phyloP scores from a whole-genome alignment of 64 coral and sea anemone genomes.

The Montipora foliosa region DNA sequence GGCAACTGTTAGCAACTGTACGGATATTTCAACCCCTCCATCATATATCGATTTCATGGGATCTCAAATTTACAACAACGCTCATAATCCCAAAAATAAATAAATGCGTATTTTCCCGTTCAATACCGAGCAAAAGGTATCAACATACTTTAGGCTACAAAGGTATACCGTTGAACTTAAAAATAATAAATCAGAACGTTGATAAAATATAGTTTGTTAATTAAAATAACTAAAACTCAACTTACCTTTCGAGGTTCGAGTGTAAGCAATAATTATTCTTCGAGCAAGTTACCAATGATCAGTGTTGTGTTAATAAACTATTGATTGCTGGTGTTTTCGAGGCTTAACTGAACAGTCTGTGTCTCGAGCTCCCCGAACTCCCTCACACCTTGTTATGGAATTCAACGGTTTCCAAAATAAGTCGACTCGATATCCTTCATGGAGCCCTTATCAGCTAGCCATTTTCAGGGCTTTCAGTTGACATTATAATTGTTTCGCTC shows the following conservation, averaged over 20 bases:
- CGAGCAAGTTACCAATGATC: no score
- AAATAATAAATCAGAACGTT: not conserved
- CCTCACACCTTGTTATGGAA: not conserved
- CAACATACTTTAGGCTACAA: not conserved
- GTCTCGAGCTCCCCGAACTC: no score
- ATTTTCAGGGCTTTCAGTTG: not conserved
- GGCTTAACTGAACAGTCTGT: not conserved
- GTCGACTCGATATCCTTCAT: not conserved
- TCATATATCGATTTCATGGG: no score
- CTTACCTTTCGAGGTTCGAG: not conserved
- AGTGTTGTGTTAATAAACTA: not conserved
- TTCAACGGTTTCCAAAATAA: not conserved
- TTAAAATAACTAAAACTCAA: not conserved
- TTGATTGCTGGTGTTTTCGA: not conserved
- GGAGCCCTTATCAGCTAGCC: conserved; percentile 21
- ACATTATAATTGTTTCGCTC: not conserved
- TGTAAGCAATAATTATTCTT: not conserved
- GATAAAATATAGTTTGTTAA: not conserved
- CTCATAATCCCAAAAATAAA: no score
- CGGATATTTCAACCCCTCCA: no score
- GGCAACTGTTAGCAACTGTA: no score
- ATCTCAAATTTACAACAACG: no score
- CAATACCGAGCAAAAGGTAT: no score
- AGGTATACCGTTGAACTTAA: conserved; percentile 3
- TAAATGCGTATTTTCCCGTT: no score